Base-by-base conservation (phyloP, 2,797 vertebrate species). In the Parambassis ranga region DNA sequence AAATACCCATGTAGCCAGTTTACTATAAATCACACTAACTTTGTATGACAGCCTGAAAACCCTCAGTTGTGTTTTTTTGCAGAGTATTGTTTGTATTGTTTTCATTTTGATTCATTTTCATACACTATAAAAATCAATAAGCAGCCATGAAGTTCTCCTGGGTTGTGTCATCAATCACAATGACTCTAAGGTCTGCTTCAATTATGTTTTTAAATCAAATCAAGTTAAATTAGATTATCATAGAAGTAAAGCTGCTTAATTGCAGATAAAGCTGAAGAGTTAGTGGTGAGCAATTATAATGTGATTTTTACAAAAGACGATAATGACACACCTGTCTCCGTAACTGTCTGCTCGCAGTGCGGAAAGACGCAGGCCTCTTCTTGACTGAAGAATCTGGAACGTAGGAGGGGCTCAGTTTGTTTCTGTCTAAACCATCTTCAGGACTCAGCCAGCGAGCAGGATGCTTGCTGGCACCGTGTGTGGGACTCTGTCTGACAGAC, bases 261-360 rank as follows among this genome's bases (percentile, higher is more conserved):
- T 22, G 15, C 7, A 28, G 28, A 57, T 19, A 2, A 44, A 46
- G 23, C 15, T 14, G 14, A 10, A 47, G 28, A 14, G 15, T 5
- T 6, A 19, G 10, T 3, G 9, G 19, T 10, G 43, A 11, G 39
- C 14, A 53, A 7, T 6, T 38, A 6, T 32, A 10, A 44, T 47
- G 1, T 37, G 1, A 9, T 5, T 36, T 14, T 50, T 5, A 56
- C 6, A 19, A 3, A 4, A 39, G 4, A 28, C 0, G 11, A 47
- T 4, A n/a, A 43, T 5, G 14, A 60, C 80, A 1, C 82, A 98
- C 96, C 94, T 98, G 96, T 92, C 94, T 94, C 58, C 86, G 92
- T 47, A 97, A 87, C 75, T 89, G 90, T 77, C 87, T 88, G 84
- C 65, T 83, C 6, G 92, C 70, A 15, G 77, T 62, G 36, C 87